phyloP scores from a whole-genome alignment of 2,113 vertebrate genomes.

The Zosterops hypoxanthus region DNA sequence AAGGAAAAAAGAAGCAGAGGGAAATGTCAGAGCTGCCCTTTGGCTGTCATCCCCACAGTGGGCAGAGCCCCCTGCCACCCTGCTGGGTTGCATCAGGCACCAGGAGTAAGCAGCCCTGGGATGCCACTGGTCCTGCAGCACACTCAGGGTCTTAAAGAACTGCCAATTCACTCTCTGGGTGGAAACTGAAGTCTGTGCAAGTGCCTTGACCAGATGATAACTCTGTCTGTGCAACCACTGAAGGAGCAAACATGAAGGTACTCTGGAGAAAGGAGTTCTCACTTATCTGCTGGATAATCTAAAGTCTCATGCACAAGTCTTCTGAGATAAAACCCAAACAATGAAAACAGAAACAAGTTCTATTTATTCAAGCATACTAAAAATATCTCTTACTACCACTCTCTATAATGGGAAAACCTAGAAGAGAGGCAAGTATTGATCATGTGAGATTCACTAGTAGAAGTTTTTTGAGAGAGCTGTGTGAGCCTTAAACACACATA shows the following conservation, averaged over 20 bases:
- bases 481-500: background rate
- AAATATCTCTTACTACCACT: background rate
- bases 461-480: background rate
- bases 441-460: background rate
- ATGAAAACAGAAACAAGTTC: background rate
- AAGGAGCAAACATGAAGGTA: background rate
- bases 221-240: background rate
- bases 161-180: rapidly evolving
- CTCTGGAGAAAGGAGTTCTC: background rate
- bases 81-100: rapidly evolving
- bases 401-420: background rate
- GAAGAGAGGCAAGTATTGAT: background rate
- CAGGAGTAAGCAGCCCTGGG: background rate
- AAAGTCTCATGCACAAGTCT: background rate
- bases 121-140: rapidly evolving
- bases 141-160: background rate
- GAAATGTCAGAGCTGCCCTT: conserved; percentile 22
- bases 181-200: background rate
- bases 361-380: background rate
- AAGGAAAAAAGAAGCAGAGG: background rate
- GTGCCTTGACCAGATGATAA: background rate
- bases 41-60: background rate
- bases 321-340: background rate
- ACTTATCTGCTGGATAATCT: background rate
- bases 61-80: background rate